Base-by-base conservation (phyloP, 2,797 vertebrate genomes). In the Helarctos malayanus region DNA sequence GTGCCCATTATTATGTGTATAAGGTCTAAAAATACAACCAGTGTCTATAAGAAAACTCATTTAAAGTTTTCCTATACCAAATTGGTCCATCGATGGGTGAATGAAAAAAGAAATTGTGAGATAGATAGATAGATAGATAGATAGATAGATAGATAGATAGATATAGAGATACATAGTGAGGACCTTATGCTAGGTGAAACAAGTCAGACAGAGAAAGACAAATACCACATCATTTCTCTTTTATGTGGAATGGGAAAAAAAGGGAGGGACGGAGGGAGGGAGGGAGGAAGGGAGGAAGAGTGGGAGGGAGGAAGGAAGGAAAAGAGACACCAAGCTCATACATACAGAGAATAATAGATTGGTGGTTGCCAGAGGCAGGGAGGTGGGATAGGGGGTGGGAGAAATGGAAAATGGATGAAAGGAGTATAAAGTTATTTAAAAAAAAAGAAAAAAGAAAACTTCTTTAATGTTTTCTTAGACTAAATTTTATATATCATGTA, bases 221-320 rank as follows among this genome's bases (percentile, higher is more conserved):
- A 79, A 35, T 79, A 23, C 76, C 19, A 54, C 12, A 23, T 35
- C 45, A n/a, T 52, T 32, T 76, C 47, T 76, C 29, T 76, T 23
- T 35, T 54, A 52, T 79, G 19, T 79, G 12, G 11, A 14, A 54
- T 79, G n/a, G 54, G 49, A 7, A 78, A 54, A 5, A 6, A 35
- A 78, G 76, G 29, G 14, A 76, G 13, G 23, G 14, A 45, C 23
- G 38, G 1, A 61, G 59, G 59, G 1, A 56, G 1, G 18, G 18
- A 56, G 0, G 54, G 5, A 19, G 5, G 54, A 0, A 56, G 18
- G 54, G 4, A 2, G 54, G 18, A 56, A 19, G 16, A 8, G 1
- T 2, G 19, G 21, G 1, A 73, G 6, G 41, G 3, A 73, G 15
- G 13, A 7, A 45, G 41, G 14, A 14, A 25, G 38, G 69, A 41